These are phyloP conservation scores for Amiota mariae DNA, from an alignment of 2,888 invertebrate genomes.

Conservation along the genomic window DNA sequence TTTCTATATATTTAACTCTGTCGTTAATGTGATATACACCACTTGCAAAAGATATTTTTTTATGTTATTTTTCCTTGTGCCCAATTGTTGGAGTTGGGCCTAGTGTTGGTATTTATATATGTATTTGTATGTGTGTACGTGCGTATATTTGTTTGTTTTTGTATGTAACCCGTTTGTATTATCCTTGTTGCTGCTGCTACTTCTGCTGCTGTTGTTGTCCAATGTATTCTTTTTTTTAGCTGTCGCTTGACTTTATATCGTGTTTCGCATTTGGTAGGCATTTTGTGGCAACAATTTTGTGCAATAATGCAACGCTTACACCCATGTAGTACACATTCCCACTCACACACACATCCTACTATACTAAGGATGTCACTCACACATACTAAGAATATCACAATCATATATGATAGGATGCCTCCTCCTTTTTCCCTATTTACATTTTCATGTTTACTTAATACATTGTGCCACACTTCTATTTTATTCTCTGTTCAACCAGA, in stretches of 20 bases:
- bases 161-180: slow-evolving; percentile 12
- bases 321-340: neutral
- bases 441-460: no score
- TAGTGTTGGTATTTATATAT: no score
- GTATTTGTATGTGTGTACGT: neutral
- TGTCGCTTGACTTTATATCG: no score
- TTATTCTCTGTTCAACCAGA: no score
- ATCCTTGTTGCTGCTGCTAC: neutral
- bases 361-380: neutral
- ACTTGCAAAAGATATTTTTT: neutral
- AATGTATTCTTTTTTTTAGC: slow-evolving; percentile 1
- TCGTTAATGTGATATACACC: slow-evolving; percentile 52
- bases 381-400: neutral
- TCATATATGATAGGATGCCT: neutral
- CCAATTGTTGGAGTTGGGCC: no score
- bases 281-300: slow-evolving; percentile 43
- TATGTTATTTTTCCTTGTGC: no score
- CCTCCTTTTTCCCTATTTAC: neutral
- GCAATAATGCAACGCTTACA: slow-evolving; percentile 36
- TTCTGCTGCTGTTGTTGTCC: neutral
- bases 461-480: no score
- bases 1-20: slow-evolving; percentile 44
- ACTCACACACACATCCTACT: neutral
- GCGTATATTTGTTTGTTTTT: slow-evolving; percentile 1
- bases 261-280: slow-evolving; percentile 38